Conservation (phyloP, 2,797 vertebrate species). For the Carcharodon carcharias region DNA sequence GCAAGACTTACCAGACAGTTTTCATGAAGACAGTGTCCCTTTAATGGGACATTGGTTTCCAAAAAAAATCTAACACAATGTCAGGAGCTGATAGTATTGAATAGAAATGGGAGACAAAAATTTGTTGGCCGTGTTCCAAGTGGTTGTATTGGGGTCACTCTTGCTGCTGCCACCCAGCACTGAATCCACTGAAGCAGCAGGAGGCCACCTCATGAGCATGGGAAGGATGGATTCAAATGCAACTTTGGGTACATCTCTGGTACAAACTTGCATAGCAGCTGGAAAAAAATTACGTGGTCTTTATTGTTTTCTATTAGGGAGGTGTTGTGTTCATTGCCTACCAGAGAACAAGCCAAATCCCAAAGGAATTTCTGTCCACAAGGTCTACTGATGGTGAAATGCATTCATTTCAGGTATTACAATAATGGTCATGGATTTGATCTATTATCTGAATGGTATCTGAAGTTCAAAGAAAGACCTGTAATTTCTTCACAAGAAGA, state of each 20-base stretch:
- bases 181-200: neutral
- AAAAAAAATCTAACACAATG: neutral
- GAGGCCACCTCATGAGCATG: neutral
- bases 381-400: neutral
- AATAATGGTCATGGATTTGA: neutral
- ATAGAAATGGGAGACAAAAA: neutral
- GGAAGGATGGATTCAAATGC: neutral
- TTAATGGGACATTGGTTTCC: neutral
- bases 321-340: neutral
- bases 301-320: neutral
- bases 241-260: neutral
- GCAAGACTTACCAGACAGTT: neutral
- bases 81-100: neutral
- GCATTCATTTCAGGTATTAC: neutral
- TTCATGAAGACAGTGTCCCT: neutral
- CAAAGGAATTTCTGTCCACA: neutral
- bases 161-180: neutral
- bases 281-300: neutral
- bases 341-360: neutral
- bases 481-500: neutral
- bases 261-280: neutral
- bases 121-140: neutral
- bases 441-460: neutral
- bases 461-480: neutral
- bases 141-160: neutral